These are phyloP conservation scores for Drosophila santomea DNA, from an alignment of 1,140 invertebrate species.

Conservation along the genomic window DNA sequence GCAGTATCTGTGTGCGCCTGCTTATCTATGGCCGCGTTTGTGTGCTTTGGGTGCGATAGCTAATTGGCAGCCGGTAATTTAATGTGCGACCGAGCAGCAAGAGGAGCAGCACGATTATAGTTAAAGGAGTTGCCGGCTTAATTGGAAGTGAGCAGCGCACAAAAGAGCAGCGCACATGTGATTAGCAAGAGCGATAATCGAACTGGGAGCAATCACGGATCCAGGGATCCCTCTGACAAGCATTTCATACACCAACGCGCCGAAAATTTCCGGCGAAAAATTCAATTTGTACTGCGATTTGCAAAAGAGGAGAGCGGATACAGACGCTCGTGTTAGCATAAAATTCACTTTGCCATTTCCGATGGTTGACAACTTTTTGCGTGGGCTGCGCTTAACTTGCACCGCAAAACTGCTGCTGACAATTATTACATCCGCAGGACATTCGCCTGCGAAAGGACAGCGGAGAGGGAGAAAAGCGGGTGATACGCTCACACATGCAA, in stretches of 20 bases:
- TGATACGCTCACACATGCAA: slow-evolving; percentile 18
- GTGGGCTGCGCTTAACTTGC: slow-evolving; percentile 68
- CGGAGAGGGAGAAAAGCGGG: slow-evolving; percentile 11
- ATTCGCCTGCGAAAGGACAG: slow-evolving; percentile 36
- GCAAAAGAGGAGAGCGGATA: not conserved
- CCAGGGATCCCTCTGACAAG: not conserved
- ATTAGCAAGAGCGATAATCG: slow-evolving; percentile 38
- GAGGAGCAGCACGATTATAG: slow-evolving; percentile 13
- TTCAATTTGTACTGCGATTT: slow-evolving; percentile 16
- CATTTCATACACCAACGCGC: slow-evolving; percentile 37
- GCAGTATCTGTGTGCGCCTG: slow-evolving; percentile 12
- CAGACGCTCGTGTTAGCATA: slow-evolving; percentile 51
- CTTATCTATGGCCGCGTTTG: slow-evolving; percentile 40
- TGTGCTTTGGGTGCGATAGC: slow-evolving; percentile 50
- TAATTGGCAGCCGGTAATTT: slow-evolving; percentile 75
- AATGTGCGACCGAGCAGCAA: slow-evolving; percentile 37
- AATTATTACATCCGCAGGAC: slow-evolving; percentile 80
- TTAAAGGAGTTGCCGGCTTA: slow-evolving; percentile 41
- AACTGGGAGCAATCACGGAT: slow-evolving; percentile 8
- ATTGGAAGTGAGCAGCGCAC: slow-evolving; percentile 22
- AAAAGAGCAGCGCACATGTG: slow-evolving; percentile 25
- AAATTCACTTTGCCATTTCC: slow-evolving; percentile 78
- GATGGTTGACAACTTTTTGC: slow-evolving; percentile 60
- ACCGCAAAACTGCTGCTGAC: slow-evolving; percentile 76
- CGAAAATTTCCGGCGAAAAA: slow-evolving; percentile 27